Evolutionary conservation across 2,888 invertebrate species (phyloP), one percentile per base, ranked within the genome.

Genomic region (Cerastis leucographa): DNA sequence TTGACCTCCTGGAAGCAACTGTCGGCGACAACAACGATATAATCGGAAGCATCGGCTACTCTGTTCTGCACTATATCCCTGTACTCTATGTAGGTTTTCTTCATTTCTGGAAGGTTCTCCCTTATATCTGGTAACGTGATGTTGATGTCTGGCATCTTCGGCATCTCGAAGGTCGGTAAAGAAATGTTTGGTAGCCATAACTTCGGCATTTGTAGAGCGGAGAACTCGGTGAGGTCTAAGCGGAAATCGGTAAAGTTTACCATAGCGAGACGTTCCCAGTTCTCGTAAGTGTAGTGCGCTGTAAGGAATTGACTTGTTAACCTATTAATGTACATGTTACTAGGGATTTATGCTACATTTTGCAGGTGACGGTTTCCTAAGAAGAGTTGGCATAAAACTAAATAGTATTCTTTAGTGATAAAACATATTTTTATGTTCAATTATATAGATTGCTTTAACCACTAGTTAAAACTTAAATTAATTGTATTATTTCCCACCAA

Each of bases 211-310:
- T 90, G 77, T 73, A 90, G 88, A 17, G 92, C 89, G 4, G 92
- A 87, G 88, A 96, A 96, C 65, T 96, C 96, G 0, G 94, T 88
- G 44, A 96, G 89, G 90, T 95, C 92, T 90, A 96, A 81, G 75
- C 90, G 92, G 90, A 96, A 95, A 94, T 96, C 94, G 85, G 94
- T 95, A 93, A 96, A 95, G 92, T 96, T 95, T 88, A 95, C 95
- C 90, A 96, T 88, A 76, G 94, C 94, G 75, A 96, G 88, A 80
- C 90, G 91, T 40, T 96, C 96, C 93, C 93, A 94, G 91, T 96
- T 96, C 87, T 95, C 94, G 90, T 96, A 96, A 42, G 95, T 94
- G 96, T 96, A 96, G 94, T 95, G 94, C 77, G 96, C 96, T 96
- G 96, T 90, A 96, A 96, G 90, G 84, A 94, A 94, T 92, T 89